A percentile compares a stretch with the other conserved stretches of the same genome.
phyloP scores from a whole-genome alignment of 1,140 invertebrate species.

The Agrilus planipennis region DNA sequence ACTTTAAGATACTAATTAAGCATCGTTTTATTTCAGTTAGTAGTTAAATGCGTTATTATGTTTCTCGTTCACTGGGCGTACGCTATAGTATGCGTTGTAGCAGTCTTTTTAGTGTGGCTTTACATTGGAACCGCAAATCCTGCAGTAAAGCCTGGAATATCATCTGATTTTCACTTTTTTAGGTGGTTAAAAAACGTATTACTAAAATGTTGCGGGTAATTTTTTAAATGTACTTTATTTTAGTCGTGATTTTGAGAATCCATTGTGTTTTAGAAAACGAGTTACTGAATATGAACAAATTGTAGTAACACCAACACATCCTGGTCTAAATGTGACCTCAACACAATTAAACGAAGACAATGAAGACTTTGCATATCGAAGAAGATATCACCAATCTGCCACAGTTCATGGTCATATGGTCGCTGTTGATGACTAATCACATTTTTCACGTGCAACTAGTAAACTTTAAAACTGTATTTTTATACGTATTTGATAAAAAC shows the following conservation, averaged over 20 bases:
- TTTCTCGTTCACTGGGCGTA: constrained; percentile 88
- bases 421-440: constrained; percentile 42
- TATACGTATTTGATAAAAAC: no score
- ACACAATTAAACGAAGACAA: constrained; percentile 89
- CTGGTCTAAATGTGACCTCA: constrained; percentile 66
- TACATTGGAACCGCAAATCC: constrained; percentile 91
- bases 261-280: constrained; percentile 45
- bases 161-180: constrained; percentile 78
- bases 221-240: constrained; percentile 1
- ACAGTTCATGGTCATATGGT: constrained; percentile 67
- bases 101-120: constrained; percentile 77
- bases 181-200: constrained; percentile 68
- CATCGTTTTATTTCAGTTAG: constrained; percentile 45
- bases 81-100: constrained; percentile 67
- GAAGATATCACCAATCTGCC: constrained; percentile 83
- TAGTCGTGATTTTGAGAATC: constrained; percentile 3
- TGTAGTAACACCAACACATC: constrained; percentile 75
- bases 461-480: no score
- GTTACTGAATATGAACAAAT: constrained; percentile 78
- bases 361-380: constrained; percentile 81
- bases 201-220: constrained; percentile 67
- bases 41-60: constrained; percentile 83
- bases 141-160: constrained; percentile 81
- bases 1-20: constrained; percentile 1
- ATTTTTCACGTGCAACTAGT: no score